phyloP scores from a whole-genome alignment of 2,797 vertebrate genomes.

The Lacerta viridis region DNA sequence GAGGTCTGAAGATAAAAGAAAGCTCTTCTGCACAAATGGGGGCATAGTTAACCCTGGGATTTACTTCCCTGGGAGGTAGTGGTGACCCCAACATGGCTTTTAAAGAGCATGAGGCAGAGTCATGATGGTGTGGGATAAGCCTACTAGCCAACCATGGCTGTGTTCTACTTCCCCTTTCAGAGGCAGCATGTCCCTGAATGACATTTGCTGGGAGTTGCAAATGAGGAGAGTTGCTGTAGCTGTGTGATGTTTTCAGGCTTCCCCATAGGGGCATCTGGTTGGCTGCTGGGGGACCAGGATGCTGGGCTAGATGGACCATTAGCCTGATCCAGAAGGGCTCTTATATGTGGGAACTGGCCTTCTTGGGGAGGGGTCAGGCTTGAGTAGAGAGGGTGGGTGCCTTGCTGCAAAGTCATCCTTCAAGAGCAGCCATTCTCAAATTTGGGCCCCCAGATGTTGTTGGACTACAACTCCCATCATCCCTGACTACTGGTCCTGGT shows the following conservation, averaged over 20 bases:
- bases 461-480: too few relatives aligned
- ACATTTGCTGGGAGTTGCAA: too few relatives aligned
- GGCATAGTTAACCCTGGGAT: too few relatives aligned
- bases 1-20: too few relatives aligned
- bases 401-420: neutral
- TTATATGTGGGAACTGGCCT: neutral
- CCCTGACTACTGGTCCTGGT: too few relatives aligned
- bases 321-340: neutral
- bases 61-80: too few relatives aligned
- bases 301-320: neutral
- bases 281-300: neutral
- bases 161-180: too few relatives aligned
- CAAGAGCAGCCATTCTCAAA: too few relatives aligned
- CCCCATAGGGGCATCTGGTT: neutral
- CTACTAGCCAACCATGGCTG: neutral
- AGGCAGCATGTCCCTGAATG: too few relatives aligned
- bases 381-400: neutral
- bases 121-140: neutral
- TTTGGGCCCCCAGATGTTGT: too few relatives aligned
- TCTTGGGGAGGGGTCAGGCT: neutral
- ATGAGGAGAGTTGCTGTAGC: too few relatives aligned
- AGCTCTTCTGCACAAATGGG: too few relatives aligned
- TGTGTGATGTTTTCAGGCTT: neutral
- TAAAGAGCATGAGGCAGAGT: neutral
- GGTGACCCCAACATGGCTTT: neutral